Conservation (phyloP, 2,797 vertebrate species). For the Chelon labrosus region DNA sequence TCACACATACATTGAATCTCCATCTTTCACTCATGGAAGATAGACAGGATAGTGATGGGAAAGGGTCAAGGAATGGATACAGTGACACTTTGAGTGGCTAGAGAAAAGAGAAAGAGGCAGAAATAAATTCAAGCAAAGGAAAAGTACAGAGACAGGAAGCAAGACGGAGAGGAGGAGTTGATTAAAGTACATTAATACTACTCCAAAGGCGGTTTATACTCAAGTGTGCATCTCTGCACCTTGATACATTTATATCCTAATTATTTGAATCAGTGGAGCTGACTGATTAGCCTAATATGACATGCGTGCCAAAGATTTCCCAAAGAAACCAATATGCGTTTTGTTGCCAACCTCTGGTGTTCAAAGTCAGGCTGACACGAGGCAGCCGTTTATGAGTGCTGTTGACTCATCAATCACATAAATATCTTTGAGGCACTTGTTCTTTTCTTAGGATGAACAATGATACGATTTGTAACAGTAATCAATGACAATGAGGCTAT, state of each 20-base stretch:
- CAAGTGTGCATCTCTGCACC: slow-evolving; percentile 56
- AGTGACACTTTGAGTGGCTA: slow-evolving; percentile 11
- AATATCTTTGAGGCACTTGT: slow-evolving; percentile 44
- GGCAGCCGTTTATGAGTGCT: slow-evolving; percentile 47
- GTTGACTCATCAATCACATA: slow-evolving; percentile 43
- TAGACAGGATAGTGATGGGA: slow-evolving; percentile 4
- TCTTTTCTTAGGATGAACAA: slow-evolving; percentile 46
- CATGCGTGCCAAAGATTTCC: slow-evolving; percentile 59
- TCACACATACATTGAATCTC: slow-evolving; percentile 19
- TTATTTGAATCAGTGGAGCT: slow-evolving; percentile 77
- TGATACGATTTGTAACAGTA: slow-evolving; percentile 46
- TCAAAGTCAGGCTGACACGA: slow-evolving; percentile 43
- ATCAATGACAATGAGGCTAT: slow-evolving; percentile 51
- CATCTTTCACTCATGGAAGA: slow-evolving; percentile 23
- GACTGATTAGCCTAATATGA: slow-evolving; percentile 70
- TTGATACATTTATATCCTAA: slow-evolving; percentile 75
- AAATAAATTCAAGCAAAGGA: slow-evolving; percentile 21
- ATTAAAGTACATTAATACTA: slow-evolving; percentile 63
- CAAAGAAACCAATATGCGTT: slow-evolving; percentile 48
- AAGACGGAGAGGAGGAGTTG: slow-evolving; percentile 41
- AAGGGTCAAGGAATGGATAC: not conserved
- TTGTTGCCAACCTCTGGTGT: slow-evolving; percentile 27
- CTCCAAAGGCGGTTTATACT: slow-evolving; percentile 49
- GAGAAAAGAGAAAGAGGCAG: slow-evolving; percentile 9
- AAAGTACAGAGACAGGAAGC: slow-evolving; percentile 14